Evolutionary conservation across 2,797 vertebrate genomes (phyloP), one percentile per base, ranked within the genome.

Genomic region (Tauraco hartlaubi): DNA sequence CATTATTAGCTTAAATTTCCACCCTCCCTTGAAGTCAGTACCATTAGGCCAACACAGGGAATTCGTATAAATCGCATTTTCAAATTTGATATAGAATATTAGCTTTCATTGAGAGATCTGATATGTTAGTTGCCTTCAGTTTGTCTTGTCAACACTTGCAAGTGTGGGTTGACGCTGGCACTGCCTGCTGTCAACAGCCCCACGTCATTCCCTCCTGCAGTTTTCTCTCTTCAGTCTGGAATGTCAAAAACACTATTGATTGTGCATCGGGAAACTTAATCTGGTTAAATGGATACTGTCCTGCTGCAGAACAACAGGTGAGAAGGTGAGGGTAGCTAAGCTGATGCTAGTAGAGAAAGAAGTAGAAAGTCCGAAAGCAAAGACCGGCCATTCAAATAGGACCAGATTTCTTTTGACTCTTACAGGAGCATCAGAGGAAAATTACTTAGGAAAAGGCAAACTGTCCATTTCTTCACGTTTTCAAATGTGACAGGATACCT

Each of bases 41-140:
- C 46, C 0, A 5, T 77, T 92, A 80, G 61, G 21, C 75, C 62
- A 81, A 14, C 8, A 0, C 43, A 62, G 82, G 55, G 88, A 73
- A 73, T 84, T 93, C 1, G 3, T 92, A 51, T 85, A 94, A 93
- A 92, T 92, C 55, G 43, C 83, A 59, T 93, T 95, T 92, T 85
- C 69, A 77, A 76, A 92, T 92, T 75, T 68, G 85, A 88, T 91
- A 67, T 66, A 66, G 85, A 93, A 81, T 92, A 95, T 95, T 90
- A 48, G 55, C 46, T 95, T 95, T 92, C 90, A 17, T 21, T 85
- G 76, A 4, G 90, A 87, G 62, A 90, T 44, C 43, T 1, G 76
- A 95, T 94, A 62, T 9, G 5, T 84, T 62, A 3, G 0, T 52
- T 72, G 73, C 76, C 69, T 84, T 90, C 62, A 12, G 69, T 88